These are phyloP conservation scores for Cheilosia grossa DNA, from an alignment of 2,888 invertebrate species.

Conservation along the genomic window DNA sequence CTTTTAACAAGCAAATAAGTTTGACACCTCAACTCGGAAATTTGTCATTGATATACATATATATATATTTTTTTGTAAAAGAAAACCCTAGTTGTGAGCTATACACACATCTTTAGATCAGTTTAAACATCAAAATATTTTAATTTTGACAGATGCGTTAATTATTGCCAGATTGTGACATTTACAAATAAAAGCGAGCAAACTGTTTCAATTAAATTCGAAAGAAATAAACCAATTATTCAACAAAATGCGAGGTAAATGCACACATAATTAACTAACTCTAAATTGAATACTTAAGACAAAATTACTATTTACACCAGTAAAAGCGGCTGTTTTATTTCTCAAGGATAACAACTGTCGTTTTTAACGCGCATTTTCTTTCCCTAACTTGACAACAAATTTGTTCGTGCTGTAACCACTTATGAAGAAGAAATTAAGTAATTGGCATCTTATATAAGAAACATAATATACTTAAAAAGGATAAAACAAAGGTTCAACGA, in stretches of 20 bases:
- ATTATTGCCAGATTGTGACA: neutral
- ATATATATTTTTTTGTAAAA: too few relatives aligned
- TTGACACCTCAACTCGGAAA: too few relatives aligned
- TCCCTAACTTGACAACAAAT: slow-evolving; percentile 13
- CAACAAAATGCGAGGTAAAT: slow-evolving; percentile 56
- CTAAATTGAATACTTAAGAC: slow-evolving; percentile 27
- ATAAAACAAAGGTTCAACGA: slow-evolving; percentile 44
- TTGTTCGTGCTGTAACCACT: slow-evolving; percentile 41
- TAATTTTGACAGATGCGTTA: neutral
- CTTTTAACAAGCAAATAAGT: neutral
- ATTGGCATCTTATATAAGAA: slow-evolving; percentile 57
- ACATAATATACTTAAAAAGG: slow-evolving; percentile 19
- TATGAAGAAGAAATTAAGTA: slow-evolving; percentile 67
- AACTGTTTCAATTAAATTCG: slow-evolving; percentile 25
- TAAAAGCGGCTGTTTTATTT: slow-evolving; percentile 24
- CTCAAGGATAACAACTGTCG: slow-evolving; percentile 14
- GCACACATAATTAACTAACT: slow-evolving; percentile 9
- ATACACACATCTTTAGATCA: too few relatives aligned
- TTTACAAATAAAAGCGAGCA: neutral
- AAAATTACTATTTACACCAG: slow-evolving; percentile 43
- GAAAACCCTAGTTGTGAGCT: too few relatives aligned
- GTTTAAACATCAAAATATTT: too few relatives aligned
- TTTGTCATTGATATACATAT: too few relatives aligned
- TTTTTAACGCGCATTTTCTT: slow-evolving; percentile 28
- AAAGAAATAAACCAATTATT: slow-evolving; percentile 18